Conservation (phyloP, 1,140 invertebrate genomes). For the Megathymus violae region DNA sequence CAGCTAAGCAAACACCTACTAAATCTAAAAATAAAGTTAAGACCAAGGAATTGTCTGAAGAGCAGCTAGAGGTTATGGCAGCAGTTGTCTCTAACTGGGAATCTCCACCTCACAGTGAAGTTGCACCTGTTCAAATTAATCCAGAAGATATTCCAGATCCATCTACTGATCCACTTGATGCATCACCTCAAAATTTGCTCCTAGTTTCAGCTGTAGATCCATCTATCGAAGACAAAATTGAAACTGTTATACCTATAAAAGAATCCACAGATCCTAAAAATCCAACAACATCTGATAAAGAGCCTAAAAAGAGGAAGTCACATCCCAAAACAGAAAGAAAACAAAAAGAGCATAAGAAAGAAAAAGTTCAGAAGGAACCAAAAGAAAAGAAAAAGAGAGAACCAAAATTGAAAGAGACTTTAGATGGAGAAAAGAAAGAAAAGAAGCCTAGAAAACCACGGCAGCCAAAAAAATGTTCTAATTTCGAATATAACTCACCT, state of each 20-base stretch:
- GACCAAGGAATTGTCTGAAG: conserved; percentile 62
- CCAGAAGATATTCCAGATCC: conserved; percentile 20
- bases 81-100: conserved; percentile 68
- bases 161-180: conserved; percentile 40
- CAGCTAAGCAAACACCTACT: conserved; percentile 37
- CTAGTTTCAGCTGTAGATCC: neutral
- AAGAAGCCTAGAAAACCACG: conserved; percentile 67
- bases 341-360: conserved; percentile 59
- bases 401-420: conserved; percentile 42
- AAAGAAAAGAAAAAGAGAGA: conserved; percentile 39
- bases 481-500: conserved; percentile 64
- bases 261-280: conserved; percentile 8
- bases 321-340: conserved; percentile 46
- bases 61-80: conserved; percentile 65
- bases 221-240: conserved; percentile 18
- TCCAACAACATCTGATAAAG: conserved; percentile 44
- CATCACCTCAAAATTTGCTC: conserved; percentile 5
- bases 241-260: conserved; percentile 30
- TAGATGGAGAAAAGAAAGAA: conserved; percentile 43
- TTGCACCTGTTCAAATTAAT: neutral
- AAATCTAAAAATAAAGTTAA: conserved; percentile 52
- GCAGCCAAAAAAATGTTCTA: conserved; percentile 55
- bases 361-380: conserved; percentile 57
- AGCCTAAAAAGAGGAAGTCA: conserved; percentile 65
- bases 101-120: conserved; percentile 60